These are phyloP conservation scores for Gerris buenoi DNA, from an alignment of 1,140 invertebrate genomes.

Conservation along the genomic window DNA sequence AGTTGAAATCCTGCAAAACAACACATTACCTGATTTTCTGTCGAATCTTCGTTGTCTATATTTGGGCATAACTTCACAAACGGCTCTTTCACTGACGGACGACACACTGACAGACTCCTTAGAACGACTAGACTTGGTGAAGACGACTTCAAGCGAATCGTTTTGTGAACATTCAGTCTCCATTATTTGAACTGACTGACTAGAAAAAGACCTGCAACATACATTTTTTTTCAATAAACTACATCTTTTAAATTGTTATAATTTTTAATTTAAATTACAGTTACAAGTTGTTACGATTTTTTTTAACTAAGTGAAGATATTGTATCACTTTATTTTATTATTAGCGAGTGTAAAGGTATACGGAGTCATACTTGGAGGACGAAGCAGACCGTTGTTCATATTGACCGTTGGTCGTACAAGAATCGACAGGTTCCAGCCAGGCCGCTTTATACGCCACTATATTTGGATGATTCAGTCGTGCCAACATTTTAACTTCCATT, in stretches of 20 bases:
- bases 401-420: neutral
- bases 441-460: constrained; percentile 71
- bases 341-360: too few species aligned
- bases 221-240: too few species aligned
- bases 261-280: too few species aligned
- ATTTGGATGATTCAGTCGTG: constrained; percentile 60
- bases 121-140: neutral
- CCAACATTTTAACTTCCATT: constrained; percentile 62
- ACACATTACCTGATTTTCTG: too few species aligned
- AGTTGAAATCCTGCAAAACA: too few species aligned
- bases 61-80: too few species aligned
- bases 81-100: too few species aligned
- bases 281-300: too few species aligned
- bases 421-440: constrained; percentile 50
- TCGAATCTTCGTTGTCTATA: too few species aligned
- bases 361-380: neutral
- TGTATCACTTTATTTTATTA: too few species aligned
- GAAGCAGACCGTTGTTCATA: neutral
- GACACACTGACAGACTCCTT: neutral
- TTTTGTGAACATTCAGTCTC: neutral
- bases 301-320: too few species aligned
- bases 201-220: neutral
- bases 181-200: neutral
- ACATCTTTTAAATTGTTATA: too few species aligned
- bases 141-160: neutral